Evolutionary conservation across 2,888 invertebrate genomes (phyloP).

Genomic region (Ochropacha duplaris): DNA sequence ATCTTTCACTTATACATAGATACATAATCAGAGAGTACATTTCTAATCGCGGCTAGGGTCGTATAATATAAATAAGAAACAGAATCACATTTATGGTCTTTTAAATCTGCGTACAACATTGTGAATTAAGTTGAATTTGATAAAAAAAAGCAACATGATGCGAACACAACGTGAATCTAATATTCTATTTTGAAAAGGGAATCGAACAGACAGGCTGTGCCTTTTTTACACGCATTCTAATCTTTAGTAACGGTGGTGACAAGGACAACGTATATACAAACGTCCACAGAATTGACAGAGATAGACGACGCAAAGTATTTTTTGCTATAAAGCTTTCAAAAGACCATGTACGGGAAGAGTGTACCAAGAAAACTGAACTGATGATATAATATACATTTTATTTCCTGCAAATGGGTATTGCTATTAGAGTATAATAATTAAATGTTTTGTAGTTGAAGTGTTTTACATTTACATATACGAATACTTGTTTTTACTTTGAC

Average conservation of each 20-base stretch:
- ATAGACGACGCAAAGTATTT: constrained; percentile 33
- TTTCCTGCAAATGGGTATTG: neutral
- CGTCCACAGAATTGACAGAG: constrained; percentile 30
- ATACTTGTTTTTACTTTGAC: too few relatives aligned
- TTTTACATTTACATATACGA: too few relatives aligned
- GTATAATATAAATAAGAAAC: too few relatives aligned
- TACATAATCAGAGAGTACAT: too few relatives aligned
- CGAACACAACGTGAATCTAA: constrained; percentile 28
- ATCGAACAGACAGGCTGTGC: constrained; percentile 40
- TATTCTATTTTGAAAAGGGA: constrained; percentile 54
- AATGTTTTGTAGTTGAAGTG: too few relatives aligned
- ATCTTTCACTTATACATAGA: too few relatives aligned
- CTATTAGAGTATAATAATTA: too few relatives aligned
- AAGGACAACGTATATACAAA: constrained; percentile 20
- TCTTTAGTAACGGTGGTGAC: constrained; percentile 57
- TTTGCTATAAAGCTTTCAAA: constrained; percentile 44
- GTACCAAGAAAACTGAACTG: constrained; percentile 17
- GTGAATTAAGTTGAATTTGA: neutral
- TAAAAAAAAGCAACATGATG: constrained; percentile 27
- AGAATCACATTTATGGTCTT: too few relatives aligned
- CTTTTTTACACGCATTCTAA: constrained; percentile 67
- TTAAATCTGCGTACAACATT: neutral
- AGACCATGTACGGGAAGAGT: constrained; percentile 27
- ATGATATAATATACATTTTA: neutral
- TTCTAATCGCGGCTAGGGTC: too few relatives aligned